Evolutionary conservation across 2,888 invertebrate genomes (phyloP), one percentile per base, ranked within the genome.

Genomic region (Nomada flava): DNA sequence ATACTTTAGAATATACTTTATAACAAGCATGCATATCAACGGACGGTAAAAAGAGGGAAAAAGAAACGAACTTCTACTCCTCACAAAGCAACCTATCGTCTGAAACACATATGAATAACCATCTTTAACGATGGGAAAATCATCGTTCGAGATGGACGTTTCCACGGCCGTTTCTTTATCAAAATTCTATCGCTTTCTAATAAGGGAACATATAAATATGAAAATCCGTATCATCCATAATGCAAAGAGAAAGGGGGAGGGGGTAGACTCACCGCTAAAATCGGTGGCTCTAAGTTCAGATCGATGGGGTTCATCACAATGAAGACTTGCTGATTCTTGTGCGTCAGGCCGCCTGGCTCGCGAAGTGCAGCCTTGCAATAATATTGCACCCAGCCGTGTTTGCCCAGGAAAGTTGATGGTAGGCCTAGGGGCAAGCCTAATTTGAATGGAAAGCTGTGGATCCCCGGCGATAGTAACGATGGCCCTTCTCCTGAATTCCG

Each of bases 281-380:
- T 96, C 10, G 98, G 96, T 57, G 98, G 98, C 92, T 98, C 98
- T 93, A 97, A 94, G 94, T 98, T 98, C 90, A 98, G 95, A 94
- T 98, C 98, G 87, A 98, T 98, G 5, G 98, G 98, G 94, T 98
- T 98, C 98, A 98, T 98, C 3, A 98, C 98, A 90, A 98, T 98
- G 94, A 98, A 98, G n/a, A 98, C 98, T 94, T 98, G 98, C 93
- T 98, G 98, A 93, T 98, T 98, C 94, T 98, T 98, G 92, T 98
- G 98, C 7, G 98, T 98, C 53, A 98, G 94, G 0, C 98, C 98
- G 86, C 96, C 97, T 10, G 98, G 97, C 91, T 98, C 98, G 65
- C 98, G 95, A 23, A 98, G 94, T 0, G 98, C 98, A 26, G 98
- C 97, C 93, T 98, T 98, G 92, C 98, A 98, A 93, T 96, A 98